Base-by-base conservation (phyloP, 1,140 invertebrate species). In the Ladona fulva region DNA sequence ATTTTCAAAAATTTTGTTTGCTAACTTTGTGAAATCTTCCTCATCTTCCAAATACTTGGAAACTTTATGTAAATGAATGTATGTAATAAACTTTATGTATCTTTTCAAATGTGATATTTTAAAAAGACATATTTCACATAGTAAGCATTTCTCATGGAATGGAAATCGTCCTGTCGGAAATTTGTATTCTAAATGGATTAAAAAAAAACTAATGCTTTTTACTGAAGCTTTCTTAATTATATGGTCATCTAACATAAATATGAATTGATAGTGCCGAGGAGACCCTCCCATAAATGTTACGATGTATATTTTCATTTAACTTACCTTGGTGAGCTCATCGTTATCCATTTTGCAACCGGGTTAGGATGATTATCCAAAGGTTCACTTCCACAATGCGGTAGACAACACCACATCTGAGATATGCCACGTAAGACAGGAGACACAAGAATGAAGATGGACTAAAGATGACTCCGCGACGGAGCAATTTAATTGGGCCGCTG, bases 401-500 rank as follows among this genome's bases (percentile, higher is more conserved):
- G n/a, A 5, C 3, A 16, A 16, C 3, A 6, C 52, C 52, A 22
- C 3, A 3, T 22, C 1, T 12, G 52, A 66, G 52, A 66, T 66
- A 22, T 19, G 3, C 52, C 14, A 16, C 52, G 52, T 19, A 66
- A 16, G n/a, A 6, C 1, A 16, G n/a, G 16, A 22, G n/a, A 22
- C 5, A 16, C 52, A 66, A 16, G 52, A 66, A 66, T 66, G 52
- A 66, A 22, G n/a, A 66, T 66, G 52, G 16, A 22, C 52, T 16
- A 22, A 66, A 66, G 52, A 66, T 66, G 52, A 66, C 52, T 66
- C 52, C n/a, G 52, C n/a, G 52, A 66, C 52, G 52, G 52, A 66
- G 52, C 14, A 16, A 1, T 66, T 66, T 66, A 66, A 66, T 66
- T 66, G 52, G 52, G 52, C 52, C 52, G 52, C 12, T 66, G 52